Evolutionary conservation across 2,888 invertebrate genomes (phyloP).

Genomic region (Eilema griseolum): DNA sequence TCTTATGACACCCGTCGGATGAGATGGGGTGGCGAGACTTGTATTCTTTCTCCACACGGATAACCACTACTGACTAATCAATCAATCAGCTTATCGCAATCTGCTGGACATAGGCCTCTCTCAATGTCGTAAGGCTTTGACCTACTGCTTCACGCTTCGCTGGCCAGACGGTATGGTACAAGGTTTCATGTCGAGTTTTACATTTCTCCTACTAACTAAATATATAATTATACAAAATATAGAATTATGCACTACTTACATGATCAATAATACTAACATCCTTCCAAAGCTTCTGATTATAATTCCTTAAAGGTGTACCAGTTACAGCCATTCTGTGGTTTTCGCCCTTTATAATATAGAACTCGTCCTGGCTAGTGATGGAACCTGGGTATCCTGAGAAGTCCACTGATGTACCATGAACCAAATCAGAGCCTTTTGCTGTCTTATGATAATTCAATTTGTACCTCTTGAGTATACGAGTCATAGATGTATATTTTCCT

Average conservation of each 20-base stretch:
- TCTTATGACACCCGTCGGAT: too few species aligned
- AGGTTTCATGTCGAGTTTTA: too few species aligned
- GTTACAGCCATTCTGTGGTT: conserved; percentile 89
- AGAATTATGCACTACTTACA: conserved; percentile 66
- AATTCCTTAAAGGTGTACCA: conserved; percentile 93
- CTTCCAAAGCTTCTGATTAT: conserved; percentile 90
- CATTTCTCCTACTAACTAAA: too few species aligned
- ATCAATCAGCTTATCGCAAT: too few species aligned
- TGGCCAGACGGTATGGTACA: too few species aligned
- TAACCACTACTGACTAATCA: too few species aligned
- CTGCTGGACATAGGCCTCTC: too few species aligned
- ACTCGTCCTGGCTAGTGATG: conserved; percentile 93
- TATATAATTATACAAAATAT: too few species aligned
- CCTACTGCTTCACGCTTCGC: too few species aligned
- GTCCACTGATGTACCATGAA: conserved; percentile 90
- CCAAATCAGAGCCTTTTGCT: conserved; percentile 79
- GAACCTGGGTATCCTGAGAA: conserved; percentile 95
- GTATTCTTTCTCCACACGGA: too few species aligned
- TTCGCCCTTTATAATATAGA: conserved; percentile 89
- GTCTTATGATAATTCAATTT: conserved; percentile 91
- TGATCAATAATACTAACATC: conserved; percentile 88
- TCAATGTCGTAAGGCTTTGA: too few species aligned
- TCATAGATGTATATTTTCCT: conserved; percentile 90
- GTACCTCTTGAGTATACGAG: conserved; percentile 94
- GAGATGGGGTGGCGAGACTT: too few species aligned